Conservation (phyloP, 2,888 invertebrate genomes). For the Erebia epiphron region DNA sequence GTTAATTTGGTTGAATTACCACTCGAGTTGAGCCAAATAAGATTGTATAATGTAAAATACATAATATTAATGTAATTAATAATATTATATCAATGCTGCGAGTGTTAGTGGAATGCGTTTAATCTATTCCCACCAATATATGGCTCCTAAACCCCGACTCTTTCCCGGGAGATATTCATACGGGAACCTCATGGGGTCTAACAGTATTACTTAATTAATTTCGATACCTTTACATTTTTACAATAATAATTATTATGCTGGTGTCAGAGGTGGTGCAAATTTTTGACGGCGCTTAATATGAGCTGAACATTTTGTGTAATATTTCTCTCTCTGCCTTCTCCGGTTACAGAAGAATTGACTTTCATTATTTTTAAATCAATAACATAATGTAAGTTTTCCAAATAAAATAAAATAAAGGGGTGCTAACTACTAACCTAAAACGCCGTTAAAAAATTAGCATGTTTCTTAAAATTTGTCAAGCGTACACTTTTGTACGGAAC, state of each 20-base stretch:
- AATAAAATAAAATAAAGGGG: too few species aligned
- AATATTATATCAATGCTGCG: conserved; percentile 16
- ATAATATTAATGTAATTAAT: conserved; percentile 28
- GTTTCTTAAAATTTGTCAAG: too few species aligned
- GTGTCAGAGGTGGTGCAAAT: not conserved
- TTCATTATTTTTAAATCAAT: too few species aligned
- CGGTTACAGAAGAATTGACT: too few species aligned
- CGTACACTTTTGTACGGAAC: too few species aligned
- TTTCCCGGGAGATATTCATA: conserved; percentile 38
- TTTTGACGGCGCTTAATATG: not conserved
- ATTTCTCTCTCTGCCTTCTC: too few species aligned
- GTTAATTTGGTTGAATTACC: conserved; percentile 14
- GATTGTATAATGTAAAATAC: conserved; percentile 18
- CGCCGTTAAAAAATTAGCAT: too few species aligned
- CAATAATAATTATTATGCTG: conserved; percentile 49
- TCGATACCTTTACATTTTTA: conserved; percentile 65
- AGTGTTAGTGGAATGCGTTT: conserved; percentile 31
- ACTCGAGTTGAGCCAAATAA: conserved; percentile 11
- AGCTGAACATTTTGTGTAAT: not conserved
- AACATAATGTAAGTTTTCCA: too few species aligned
- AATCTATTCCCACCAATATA: conserved; percentile 45
- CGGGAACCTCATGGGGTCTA: conserved; percentile 65
- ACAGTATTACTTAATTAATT: conserved; percentile 81
- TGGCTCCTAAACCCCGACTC: conserved; percentile 49
- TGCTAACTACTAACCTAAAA: too few species aligned